Base-by-base conservation (phyloP, 2,113 vertebrate genomes). In the Saguinus imperator region DNA sequence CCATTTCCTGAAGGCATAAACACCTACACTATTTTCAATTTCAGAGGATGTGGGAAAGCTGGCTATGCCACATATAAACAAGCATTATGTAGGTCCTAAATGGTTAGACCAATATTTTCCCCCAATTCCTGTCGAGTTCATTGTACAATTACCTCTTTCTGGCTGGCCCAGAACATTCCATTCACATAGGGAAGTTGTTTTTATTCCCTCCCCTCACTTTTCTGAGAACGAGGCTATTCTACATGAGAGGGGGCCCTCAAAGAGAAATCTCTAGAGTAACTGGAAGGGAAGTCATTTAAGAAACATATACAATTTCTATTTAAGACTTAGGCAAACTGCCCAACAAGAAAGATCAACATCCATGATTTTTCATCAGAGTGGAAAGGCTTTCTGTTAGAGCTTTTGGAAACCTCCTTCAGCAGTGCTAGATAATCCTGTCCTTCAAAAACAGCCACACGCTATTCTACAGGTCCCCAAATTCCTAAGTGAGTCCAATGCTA, bases 11-110 rank as follows among this genome's bases (percentile, higher is more conserved):
- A 93, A 91, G 25, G 40, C 43, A 92, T 57, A 96, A 80, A 93
- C 37, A 87, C 29, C 55, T 83, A 61, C 16, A 84, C 87, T 92
- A 89, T 87, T 95, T 94, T 96, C 72, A 76, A 94, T 84, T 93
- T 70, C 37, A 68, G 32, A 45, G 58, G n/a, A 89, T 82, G 89
- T 58, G 40, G 13, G 20, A 75, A 89, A 97, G 57, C 87, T 88
- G 37, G 43, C 76, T 80, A 27, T 86, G 35, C 27, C 82, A 96
- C 93, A 89, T 11, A 70, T 84, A 81, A 95, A 75, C 50, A 87
- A 87, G 27, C n/a, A 77, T 92, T 85, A 87, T 73, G 40, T 93
- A 88, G 40, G 72, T 86, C 73, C 57, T 89, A 88, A 94, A 86
- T 68, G 70, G 61, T 32, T 45, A 48, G 10, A 32, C 75, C 94